A percentile compares a stretch with the other conserved stretches of the same genome.
Conservation (phyloP, 1,140 invertebrate species). For the Dolichoris vasculosae region DNA sequence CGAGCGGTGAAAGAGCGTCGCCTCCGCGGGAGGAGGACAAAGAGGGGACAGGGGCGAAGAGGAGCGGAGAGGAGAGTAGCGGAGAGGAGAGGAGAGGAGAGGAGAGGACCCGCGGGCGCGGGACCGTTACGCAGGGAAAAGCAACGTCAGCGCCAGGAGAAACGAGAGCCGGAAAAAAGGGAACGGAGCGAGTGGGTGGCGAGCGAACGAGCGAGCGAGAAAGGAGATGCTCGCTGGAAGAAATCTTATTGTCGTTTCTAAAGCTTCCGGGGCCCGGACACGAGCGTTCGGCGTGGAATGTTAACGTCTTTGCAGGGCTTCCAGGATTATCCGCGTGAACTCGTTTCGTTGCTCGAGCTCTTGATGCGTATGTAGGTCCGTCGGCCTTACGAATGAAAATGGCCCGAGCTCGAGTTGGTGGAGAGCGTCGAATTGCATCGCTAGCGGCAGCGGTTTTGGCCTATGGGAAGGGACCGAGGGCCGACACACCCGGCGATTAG, state of each 20-base stretch:
- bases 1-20: not conserved
- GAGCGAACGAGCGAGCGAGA: not conserved
- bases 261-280: slow-evolving; percentile 32
- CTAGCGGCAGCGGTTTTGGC: too few species aligned
- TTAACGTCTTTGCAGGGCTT: slow-evolving; percentile 40
- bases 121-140: slow-evolving; percentile 32
- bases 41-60: not conserved
- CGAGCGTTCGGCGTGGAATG: not conserved
- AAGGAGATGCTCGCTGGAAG: not conserved
- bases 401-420: not conserved
- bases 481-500: too few species aligned
- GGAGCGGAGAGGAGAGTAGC: not conserved
- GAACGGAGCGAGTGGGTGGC: slow-evolving; percentile 21
- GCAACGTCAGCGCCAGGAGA: not conserved
- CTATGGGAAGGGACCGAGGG: too few species aligned
- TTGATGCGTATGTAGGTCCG: not conserved
- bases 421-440: not conserved
- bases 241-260: slow-evolving; percentile 47
- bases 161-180: slow-evolving; percentile 44
- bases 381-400: not conserved
- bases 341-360: not conserved
- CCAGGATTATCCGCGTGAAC: slow-evolving; percentile 40
- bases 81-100: not conserved
- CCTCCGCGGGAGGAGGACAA: not conserved
- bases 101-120: not conserved